Conservation (phyloP, 2,113 vertebrate species). For the Crypturellus undulatus region DNA sequence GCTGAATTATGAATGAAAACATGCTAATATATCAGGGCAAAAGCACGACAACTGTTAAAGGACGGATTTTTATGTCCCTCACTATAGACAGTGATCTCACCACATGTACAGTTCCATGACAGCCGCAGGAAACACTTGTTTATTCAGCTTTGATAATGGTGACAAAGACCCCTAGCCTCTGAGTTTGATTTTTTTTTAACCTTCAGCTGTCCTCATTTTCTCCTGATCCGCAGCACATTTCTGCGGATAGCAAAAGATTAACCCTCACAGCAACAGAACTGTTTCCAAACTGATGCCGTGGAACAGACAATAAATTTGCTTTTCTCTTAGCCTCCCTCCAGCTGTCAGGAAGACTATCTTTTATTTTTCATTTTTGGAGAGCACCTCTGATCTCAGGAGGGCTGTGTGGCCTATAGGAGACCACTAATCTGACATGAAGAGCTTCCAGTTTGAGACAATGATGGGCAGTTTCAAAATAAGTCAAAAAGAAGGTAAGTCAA, state of each 20-base stretch:
- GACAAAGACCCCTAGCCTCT: background rate
- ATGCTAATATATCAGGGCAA: background rate
- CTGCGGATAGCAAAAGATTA: background rate
- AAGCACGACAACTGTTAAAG: background rate
- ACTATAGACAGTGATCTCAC: background rate
- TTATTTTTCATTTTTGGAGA: background rate
- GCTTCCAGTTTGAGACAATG: background rate
- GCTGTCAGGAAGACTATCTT: background rate
- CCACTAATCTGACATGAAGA: background rate
- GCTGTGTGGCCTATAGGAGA: background rate
- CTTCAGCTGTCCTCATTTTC: background rate
- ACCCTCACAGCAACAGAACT: background rate
- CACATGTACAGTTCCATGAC: background rate
- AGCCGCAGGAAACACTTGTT: conserved; percentile 30
- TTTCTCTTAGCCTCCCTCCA: background rate
- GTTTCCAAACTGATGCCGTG: background rate
- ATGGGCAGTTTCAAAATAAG: background rate
- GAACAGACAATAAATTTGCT: fast-evolving
- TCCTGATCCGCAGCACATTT: background rate
- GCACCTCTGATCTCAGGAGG: background rate
- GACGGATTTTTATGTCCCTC: background rate
- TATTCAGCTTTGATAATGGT: conserved; percentile 35
- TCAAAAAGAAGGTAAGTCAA: background rate
- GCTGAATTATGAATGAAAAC: background rate
- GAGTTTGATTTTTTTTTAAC: background rate